Percentiles rank a stretch among this genome's conserved stretches.
Evolutionary conservation across 2,888 invertebrate species (phyloP).

Genomic region (Caenorhabditis plicata): DNA sequence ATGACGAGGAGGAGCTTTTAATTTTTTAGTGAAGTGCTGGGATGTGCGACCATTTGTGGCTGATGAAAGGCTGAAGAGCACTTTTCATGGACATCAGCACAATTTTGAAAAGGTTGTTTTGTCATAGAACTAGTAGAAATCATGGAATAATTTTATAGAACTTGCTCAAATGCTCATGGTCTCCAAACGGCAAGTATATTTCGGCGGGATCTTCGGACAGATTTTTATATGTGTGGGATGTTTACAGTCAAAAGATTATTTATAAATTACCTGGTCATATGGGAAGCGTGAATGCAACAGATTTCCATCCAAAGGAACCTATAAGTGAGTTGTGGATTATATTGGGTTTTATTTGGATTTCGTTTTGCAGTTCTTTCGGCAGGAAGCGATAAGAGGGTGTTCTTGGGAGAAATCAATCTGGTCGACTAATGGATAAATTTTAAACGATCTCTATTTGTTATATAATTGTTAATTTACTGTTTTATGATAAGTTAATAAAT

Average conservation of each 20-base stretch:
- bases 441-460: neutral
- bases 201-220: slow-evolving; percentile 86
- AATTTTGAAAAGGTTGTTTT: slow-evolving; percentile 83
- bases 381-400: slow-evolving; percentile 92
- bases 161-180: slow-evolving; percentile 88
- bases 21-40: slow-evolving; percentile 93
- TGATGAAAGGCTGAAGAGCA: slow-evolving; percentile 86
- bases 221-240: slow-evolving; percentile 95
- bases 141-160: slow-evolving; percentile 71
- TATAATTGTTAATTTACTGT: neutral
- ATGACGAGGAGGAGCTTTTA: too few relatives aligned
- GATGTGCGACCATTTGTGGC: slow-evolving; percentile 93
- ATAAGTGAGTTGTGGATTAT: slow-evolving; percentile 72
- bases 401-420: slow-evolving; percentile 84
- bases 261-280: slow-evolving; percentile 97
- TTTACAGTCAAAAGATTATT: slow-evolving; percentile 82
- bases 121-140: neutral
- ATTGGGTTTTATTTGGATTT: slow-evolving; percentile 1
- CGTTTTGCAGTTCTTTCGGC: slow-evolving; percentile 79
- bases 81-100: slow-evolving; percentile 86
- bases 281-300: slow-evolving; percentile 92
- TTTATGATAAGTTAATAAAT: neutral
- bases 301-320: slow-evolving; percentile 90
- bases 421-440: neutral
- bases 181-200: slow-evolving; percentile 86